phyloP scores from a whole-genome alignment of 2,888 invertebrate genomes.

The Cataglyphis albicans region DNA sequence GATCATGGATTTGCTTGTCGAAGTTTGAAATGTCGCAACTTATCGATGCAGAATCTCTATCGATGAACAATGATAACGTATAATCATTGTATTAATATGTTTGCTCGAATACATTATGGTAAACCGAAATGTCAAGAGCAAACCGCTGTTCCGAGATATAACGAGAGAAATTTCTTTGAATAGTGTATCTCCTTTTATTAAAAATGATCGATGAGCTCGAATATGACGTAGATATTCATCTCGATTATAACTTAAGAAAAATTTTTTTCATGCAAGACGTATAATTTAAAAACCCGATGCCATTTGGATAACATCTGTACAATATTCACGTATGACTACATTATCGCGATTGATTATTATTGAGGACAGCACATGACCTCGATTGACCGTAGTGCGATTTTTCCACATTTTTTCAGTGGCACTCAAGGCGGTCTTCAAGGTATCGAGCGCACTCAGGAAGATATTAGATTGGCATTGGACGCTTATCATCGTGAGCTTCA shows the following conservation, averaged over 20 bases:
- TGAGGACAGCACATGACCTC: slow-evolving; percentile 86
- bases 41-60: slow-evolving; percentile 43
- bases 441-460: slow-evolving; percentile 90
- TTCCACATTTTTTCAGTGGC: slow-evolving; percentile 94
- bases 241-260: background rate
- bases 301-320: background rate
- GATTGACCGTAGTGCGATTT: slow-evolving; percentile 88
- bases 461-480: slow-evolving; percentile 95
- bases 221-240: slow-evolving; percentile 5
- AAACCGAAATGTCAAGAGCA: slow-evolving; percentile 63
- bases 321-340: background rate
- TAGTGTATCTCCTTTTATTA: slow-evolving; percentile 6
- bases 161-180: slow-evolving; percentile 18
- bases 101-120: slow-evolving; percentile 53
- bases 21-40: slow-evolving; percentile 47
- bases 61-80: slow-evolving; percentile 56
- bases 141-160: slow-evolving; percentile 30
- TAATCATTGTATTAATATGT: slow-evolving; percentile 63
- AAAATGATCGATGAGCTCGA: background rate
- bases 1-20: slow-evolving; percentile 68
- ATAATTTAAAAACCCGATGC: background rate
- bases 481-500: slow-evolving; percentile 97
- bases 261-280: background rate
- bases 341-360: slow-evolving; percentile 78
- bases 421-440: slow-evolving; percentile 85